phyloP scores from a whole-genome alignment of 2,797 vertebrate genomes.

The Vespertilio murinus region DNA sequence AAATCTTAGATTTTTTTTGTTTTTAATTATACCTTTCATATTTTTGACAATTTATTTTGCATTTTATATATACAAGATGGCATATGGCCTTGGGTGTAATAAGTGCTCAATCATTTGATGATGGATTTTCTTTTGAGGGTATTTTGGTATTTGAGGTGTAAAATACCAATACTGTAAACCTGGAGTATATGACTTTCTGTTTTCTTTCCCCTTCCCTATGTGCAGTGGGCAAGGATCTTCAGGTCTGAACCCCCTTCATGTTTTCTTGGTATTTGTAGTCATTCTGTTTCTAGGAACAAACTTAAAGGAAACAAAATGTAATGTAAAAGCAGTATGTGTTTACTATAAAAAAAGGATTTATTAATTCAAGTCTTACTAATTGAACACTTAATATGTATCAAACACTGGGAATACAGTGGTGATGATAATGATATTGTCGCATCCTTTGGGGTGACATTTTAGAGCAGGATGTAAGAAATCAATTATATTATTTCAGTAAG shows the following conservation, averaged over 20 bases:
- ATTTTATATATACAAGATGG: slow-evolving; percentile 2
- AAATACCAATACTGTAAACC: slow-evolving; percentile 25
- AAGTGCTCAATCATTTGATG: slow-evolving; percentile 21
- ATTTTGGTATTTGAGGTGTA: slow-evolving; percentile 19
- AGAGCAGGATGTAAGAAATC: background rate
- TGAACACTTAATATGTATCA: background rate
- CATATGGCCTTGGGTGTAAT: background rate
- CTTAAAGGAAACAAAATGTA: slow-evolving; percentile 12
- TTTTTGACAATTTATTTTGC: background rate
- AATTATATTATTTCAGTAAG: slow-evolving; percentile 9
- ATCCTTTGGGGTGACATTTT: slow-evolving; percentile 16
- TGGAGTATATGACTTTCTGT: background rate
- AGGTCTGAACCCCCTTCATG: background rate
- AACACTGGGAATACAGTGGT: background rate
- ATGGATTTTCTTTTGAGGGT: background rate
- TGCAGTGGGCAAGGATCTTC: background rate
- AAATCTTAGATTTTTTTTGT: slow-evolving; percentile 42
- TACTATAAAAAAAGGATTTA: background rate
- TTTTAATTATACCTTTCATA: slow-evolving; percentile 43
- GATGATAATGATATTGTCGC: background rate
- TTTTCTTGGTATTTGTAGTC: slow-evolving; percentile 36
- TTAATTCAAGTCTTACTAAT: background rate
- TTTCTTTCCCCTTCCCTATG: background rate
- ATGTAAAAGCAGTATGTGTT: slow-evolving; percentile 6
- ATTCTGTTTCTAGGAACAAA: background rate